Evolutionary conservation across 2,888 invertebrate species (phyloP).

Genomic region (Oscheius onirici): DNA sequence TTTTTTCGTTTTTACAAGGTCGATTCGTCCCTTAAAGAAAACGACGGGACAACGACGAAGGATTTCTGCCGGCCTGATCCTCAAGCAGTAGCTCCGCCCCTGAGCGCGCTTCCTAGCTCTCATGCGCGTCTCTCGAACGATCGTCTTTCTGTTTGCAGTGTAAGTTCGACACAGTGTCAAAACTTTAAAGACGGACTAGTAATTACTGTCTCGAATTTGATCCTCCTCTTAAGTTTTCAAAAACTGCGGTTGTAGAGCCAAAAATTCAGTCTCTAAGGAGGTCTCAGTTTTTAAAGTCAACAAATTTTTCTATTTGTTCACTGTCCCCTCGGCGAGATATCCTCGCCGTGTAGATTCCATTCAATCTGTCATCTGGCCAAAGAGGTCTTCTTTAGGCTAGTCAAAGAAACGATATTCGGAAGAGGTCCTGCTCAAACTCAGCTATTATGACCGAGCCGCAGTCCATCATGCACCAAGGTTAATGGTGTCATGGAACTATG

Average conservation of each 20-base stretch:
- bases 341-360: slow-evolving; percentile 23
- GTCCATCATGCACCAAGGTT: slow-evolving; percentile 12
- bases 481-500: slow-evolving; percentile 1
- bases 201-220: neutral
- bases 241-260: neutral
- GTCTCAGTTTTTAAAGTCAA: slow-evolving; percentile 6
- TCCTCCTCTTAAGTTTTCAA: neutral
- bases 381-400: neutral
- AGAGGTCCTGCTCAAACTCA: neutral
- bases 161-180: slow-evolving; percentile 33
- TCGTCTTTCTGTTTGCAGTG: slow-evolving; percentile 36
- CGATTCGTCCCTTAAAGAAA: neutral
- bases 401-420: neutral
- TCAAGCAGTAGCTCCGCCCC: slow-evolving; percentile 29
- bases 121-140: slow-evolving; percentile 33
- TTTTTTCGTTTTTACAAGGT: neutral
- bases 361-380: neutral
- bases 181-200: slow-evolving; percentile 6
- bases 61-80: slow-evolving; percentile 21
- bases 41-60: slow-evolving; percentile 4
- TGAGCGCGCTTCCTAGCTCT: slow-evolving; percentile 33
- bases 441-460: slow-evolving; percentile 9
- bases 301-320: slow-evolving; percentile 25
- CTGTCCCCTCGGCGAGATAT: slow-evolving; percentile 24
- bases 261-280: neutral